Percentiles rank a stretch among this genome's conserved stretches.
These are phyloP conservation scores for Uromys caudimaculatus DNA, from an alignment of 2,797 vertebrate species.

Conservation along the genomic window DNA sequence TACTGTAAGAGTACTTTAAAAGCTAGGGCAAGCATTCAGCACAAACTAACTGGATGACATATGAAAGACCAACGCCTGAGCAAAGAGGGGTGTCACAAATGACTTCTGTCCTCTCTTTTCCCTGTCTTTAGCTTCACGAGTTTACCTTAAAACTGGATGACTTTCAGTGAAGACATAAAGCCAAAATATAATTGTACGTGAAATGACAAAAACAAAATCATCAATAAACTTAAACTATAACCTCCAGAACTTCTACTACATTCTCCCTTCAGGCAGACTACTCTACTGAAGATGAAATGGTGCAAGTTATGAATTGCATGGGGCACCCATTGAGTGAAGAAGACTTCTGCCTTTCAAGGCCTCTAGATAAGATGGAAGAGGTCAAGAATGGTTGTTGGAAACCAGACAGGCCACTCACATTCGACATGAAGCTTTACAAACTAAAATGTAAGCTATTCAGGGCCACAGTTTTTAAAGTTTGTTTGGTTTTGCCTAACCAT, in stretches of 20 bases:
- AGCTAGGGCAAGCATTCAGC: not conserved
- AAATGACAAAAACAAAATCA: conserved; percentile 11
- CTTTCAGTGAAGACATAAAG: not conserved
- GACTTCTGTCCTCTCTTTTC: not conserved
- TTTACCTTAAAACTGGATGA: conserved; percentile 22
- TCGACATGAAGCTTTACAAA: not conserved
- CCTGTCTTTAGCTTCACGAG: not conserved
- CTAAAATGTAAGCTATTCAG: not conserved
- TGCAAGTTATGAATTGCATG: not conserved
- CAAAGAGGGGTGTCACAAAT: not conserved
- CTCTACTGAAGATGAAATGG: not conserved
- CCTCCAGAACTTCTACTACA: not conserved
- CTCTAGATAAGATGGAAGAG: no score
- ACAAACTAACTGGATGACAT: not conserved
- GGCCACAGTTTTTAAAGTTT: not conserved
- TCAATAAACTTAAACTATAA: not conserved
- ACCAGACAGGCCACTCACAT: not conserved
- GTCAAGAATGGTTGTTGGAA: not conserved
- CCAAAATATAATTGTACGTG: not conserved
- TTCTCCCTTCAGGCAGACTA: not conserved
- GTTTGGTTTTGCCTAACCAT: not conserved
- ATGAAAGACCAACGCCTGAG: not conserved
- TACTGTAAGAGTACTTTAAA: not conserved
- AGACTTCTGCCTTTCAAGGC: not conserved
- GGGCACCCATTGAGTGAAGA: not conserved